Base-by-base conservation (phyloP, 2,113 vertebrate genomes). In the Rhodinocichla rosea region DNA sequence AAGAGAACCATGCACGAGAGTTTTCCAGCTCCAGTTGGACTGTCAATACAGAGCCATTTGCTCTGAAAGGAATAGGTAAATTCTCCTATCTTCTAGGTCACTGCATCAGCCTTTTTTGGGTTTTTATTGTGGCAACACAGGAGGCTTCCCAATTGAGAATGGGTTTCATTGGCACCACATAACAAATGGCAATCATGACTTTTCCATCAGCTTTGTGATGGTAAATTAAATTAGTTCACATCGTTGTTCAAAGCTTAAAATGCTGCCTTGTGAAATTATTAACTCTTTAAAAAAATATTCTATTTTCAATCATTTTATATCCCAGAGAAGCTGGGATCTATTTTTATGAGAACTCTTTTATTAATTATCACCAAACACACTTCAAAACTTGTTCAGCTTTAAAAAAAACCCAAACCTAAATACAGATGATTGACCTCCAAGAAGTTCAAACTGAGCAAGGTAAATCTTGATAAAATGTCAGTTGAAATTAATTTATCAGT, bases 161-260 rank as follows among this genome's bases (percentile, higher is more conserved):
- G 23, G 62, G 89, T 96, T 91, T 95, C 78, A 92, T 60, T 37
- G 32, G 39, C 37, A 92, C 68, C 84, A 90, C 11, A 69, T 30
- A 87, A 62, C 21, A 77, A 93, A 33, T 60, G 59, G 74, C 83
- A 87, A 52, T 96, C 87, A 70, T 64, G 68, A 16, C 22, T 70
- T n/a, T 92, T 86, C 90, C 82, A 90, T 81, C 67, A 95, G 82
- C 20, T 60, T 82, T 55, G 7, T 52, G 17, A 44, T n/a, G 52
- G 42, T 71, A 93, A 95, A 74, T 84, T 47, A 94, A 96, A 94
- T 92, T 52, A 81, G 50, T 55, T 88, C 24, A 50, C 62, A 67
- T 62, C 6, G 83, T 59, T 32, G 21, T 68, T 45, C 79, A 92
- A 24, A 83, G 27, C 28, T 87, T 77, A 74, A 94, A 83, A 81